A percentile compares a stretch with the other conserved stretches of the same genome.
phyloP scores from a whole-genome alignment of 1,140 invertebrate genomes.

The Pseudoatta argentina region DNA sequence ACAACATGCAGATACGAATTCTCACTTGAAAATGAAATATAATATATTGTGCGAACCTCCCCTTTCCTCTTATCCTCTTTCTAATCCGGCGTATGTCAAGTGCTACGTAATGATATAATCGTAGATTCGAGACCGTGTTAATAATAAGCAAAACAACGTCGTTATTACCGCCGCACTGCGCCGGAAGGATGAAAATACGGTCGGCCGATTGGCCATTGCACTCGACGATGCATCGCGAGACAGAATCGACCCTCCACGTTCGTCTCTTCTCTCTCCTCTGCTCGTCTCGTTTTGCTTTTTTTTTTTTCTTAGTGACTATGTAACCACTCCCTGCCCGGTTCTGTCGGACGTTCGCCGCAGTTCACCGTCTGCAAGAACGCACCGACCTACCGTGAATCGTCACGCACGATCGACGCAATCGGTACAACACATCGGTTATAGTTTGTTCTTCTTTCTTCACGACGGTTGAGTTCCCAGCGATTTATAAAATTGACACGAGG shows the following conservation, averaged over 20 bases:
- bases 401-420: slow-evolving; percentile 49
- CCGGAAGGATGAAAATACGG: slow-evolving; percentile 22
- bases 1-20: background rate
- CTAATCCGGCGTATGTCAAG: background rate
- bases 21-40: background rate
- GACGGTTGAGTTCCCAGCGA: background rate
- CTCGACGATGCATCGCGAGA: slow-evolving; percentile 41
- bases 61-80: background rate
- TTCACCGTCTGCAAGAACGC: slow-evolving; percentile 38
- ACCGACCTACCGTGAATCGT: slow-evolving; percentile 26
- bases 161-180: background rate
- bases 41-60: background rate
- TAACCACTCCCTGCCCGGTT: slow-evolving; percentile 53
- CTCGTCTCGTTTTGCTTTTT: background rate
- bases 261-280: background rate
- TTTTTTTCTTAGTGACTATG: slow-evolving; percentile 16
- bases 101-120: slow-evolving; percentile 11
- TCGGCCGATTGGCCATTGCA: slow-evolving; percentile 34
- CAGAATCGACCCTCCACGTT: slow-evolving; percentile 29
- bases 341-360: slow-evolving; percentile 15
- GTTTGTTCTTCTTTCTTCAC: slow-evolving; percentile 19
- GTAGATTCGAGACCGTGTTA: background rate
- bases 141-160: slow-evolving; percentile 21
- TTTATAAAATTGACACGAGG: background rate
- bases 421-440: background rate